phyloP scores from a whole-genome alignment of 1,140 invertebrate species.

The Bombus vancouverensis region DNA sequence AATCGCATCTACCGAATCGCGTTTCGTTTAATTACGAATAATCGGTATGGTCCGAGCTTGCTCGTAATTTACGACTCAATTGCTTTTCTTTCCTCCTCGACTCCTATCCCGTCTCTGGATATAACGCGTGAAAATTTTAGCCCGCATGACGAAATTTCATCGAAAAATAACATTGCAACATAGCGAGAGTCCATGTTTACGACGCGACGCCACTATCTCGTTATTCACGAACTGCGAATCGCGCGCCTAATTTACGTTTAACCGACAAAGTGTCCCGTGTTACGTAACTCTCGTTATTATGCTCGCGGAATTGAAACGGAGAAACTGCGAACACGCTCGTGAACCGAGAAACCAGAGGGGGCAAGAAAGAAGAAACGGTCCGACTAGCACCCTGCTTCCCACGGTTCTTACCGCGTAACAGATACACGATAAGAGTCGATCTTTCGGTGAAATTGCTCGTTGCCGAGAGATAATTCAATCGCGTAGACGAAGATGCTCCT shows the following conservation, averaged over 20 bases:
- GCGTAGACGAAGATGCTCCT: too few species aligned
- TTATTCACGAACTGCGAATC: conserved; percentile 11
- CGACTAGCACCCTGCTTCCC: conserved; percentile 46
- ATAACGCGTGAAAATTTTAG: too few species aligned
- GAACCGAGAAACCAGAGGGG: neutral
- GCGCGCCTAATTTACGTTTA: conserved; percentile 52
- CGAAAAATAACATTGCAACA: conserved; percentile 4
- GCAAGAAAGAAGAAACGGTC: conserved; percentile 16
- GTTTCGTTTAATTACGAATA: neutral
- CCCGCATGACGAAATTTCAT: neutral
- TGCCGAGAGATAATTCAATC: too few species aligned
- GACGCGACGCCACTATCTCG: conserved; percentile 17
- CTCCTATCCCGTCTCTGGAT: neutral
- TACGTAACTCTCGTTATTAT: conserved; percentile 44
- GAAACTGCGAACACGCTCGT: conserved; percentile 35
- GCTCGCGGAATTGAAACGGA: conserved; percentile 37
- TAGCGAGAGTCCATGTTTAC: neutral
- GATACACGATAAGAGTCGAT: neutral
- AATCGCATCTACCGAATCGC: too few species aligned
- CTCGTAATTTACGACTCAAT: neutral
- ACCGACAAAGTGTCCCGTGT: conserved; percentile 21
- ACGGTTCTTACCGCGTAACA: conserved; percentile 40
- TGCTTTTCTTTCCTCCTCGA: neutral
- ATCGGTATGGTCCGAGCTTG: neutral
- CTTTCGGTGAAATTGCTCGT: too few species aligned